A percentile compares a stretch with the other conserved stretches of the same genome.
These are phyloP conservation scores for Hyperoplus immaculatus DNA, from an alignment of 2,797 vertebrate genomes.

Conservation along the genomic window DNA sequence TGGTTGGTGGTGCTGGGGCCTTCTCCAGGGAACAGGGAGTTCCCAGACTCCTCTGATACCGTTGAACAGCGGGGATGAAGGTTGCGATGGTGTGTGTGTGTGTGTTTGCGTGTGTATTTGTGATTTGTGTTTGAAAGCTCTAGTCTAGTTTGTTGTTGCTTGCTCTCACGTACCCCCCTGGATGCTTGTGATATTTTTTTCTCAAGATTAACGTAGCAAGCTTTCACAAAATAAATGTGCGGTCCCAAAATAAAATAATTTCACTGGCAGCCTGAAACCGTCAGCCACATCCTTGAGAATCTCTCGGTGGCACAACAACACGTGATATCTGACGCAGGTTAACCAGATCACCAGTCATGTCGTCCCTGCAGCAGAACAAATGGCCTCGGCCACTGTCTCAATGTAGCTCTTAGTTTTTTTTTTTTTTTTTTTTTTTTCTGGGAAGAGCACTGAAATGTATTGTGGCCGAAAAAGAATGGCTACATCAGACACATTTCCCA, in stretches of 20 bases:
- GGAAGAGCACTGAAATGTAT: not conserved
- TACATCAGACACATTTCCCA: constrained; percentile 8
- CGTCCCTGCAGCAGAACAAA: constrained; percentile 37
- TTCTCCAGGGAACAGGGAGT: constrained; percentile 82
- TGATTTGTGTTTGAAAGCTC: not conserved
- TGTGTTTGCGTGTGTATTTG: not conserved
- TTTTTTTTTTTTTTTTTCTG: not conserved
- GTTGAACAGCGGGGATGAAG: constrained; percentile 57
- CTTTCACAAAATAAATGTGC: constrained; percentile 42
- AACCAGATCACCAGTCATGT: constrained; percentile 57
- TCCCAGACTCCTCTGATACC: constrained; percentile 71
- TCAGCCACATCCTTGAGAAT: constrained; percentile 37
- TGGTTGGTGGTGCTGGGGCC: constrained; percentile 58
- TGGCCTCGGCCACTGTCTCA: not conserved
- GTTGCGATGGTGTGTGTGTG: constrained; percentile 30
- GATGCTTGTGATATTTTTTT: constrained; percentile 31
- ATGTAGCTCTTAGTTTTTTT: not conserved
- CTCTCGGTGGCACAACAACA: constrained; percentile 34
- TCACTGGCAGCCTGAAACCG: not conserved
- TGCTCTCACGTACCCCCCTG: not conserved
- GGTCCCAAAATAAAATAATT: constrained; percentile 38
- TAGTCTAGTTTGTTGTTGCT: not conserved
- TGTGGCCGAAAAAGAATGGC: not conserved
- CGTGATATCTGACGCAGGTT: constrained; percentile 37
- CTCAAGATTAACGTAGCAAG: constrained; percentile 1